Base-by-base conservation (phyloP, 2,797 vertebrate species). In the Myiotriccus ornatus region DNA sequence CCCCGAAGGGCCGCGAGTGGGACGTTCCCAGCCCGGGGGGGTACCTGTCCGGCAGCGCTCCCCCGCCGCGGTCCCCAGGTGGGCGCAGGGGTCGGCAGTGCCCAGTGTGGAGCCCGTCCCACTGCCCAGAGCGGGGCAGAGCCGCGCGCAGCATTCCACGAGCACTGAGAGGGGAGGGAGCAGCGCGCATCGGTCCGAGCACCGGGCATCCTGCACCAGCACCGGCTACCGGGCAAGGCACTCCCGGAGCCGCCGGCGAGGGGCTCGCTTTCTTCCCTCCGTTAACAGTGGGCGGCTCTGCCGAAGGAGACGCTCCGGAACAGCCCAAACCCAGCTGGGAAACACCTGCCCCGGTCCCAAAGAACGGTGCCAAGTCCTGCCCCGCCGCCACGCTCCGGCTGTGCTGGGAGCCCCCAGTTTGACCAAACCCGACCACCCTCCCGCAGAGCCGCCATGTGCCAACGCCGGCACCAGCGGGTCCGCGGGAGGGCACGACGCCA, bases 401-500 rank as follows among this genome's bases (percentile, higher is more conserved):
- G 5, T 12, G n/a, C 49, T 13, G 59, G 23, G 10, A 34, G 8
- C 1, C 8, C 44, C 43, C 7, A 1, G 3, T 30, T 22, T 7
- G 22, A 27, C 71, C 5, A 12, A 34, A 10, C 43, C 56, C 6
- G 27, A 34, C 5, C 56, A 2, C 7, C 7, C 5, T 3, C 35
- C 4, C 12, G 23, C 57, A 27, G 22, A 16, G 25, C 7, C 37
- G 3, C 55, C 41, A 2, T 1, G 35, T 10, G 46, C 62, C 20
- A 2, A 1, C 4, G 1, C 19, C 1, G 35, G 35, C 47, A 25
- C 18, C 77, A 0, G 1, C 4, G 2, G 34, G 3, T 17, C 23
- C 37, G 9, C 32, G 21, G 69, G 41, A 22, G 11, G 32, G 37
- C 49, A 50, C 49, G 27, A 11, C 4, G 8, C 60, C n/a, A 17